Evolutionary conservation across 2,888 invertebrate genomes (phyloP).

Genomic region (Meghimatium bilineatum): DNA sequence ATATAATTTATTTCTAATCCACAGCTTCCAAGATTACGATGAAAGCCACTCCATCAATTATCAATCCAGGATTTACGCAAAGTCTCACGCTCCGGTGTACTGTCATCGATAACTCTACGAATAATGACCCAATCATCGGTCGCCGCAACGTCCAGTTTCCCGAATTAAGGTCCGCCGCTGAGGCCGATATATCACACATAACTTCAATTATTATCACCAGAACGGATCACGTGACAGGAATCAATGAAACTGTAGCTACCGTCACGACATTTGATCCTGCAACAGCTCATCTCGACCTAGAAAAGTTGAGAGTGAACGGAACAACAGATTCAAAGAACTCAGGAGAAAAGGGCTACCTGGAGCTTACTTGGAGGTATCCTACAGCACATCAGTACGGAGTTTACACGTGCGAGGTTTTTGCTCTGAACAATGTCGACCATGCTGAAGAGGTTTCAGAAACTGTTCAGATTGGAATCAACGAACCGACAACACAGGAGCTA

Average conservation of each 20-base stretch:
- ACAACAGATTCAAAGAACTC: neutral
- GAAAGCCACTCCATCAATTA: neutral
- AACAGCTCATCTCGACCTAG: neutral
- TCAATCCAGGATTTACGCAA: conserved; percentile 9
- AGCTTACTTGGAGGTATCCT: neutral
- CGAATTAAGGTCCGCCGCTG: too few species aligned
- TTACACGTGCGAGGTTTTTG: conserved; percentile 1
- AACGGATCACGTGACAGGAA: neutral
- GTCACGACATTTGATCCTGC: neutral
- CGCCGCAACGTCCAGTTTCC: too few species aligned
- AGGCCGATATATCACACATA: neutral
- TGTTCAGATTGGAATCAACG: neutral
- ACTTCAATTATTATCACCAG: neutral
- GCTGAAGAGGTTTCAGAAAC: neutral
- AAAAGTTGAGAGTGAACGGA: neutral
- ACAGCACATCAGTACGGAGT: neutral
- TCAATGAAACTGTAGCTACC: neutral
- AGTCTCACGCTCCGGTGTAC: neutral
- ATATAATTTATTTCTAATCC: too few species aligned
- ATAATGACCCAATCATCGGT: too few species aligned
- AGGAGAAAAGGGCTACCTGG: neutral
- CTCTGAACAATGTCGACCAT: neutral
- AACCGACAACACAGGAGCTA: neutral
- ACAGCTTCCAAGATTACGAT: neutral
- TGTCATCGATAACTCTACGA: neutral